These are phyloP conservation scores for Heliconius ismenius DNA, from an alignment of 2,888 invertebrate species.

Conservation along the genomic window DNA sequence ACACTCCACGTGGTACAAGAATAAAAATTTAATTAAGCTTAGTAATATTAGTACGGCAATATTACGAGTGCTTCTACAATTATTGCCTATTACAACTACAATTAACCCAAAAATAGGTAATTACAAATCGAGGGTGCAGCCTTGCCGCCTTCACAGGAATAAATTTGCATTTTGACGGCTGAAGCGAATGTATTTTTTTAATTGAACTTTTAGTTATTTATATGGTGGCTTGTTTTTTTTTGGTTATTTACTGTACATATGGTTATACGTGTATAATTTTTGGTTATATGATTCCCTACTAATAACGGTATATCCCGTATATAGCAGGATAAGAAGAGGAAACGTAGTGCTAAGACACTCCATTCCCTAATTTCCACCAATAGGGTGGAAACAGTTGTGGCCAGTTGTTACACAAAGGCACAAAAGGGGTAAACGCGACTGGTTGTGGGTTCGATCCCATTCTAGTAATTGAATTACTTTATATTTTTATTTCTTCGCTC, in stretches of 20 bases:
- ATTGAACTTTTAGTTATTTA: slow-evolving; percentile 5
- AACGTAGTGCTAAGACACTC: background rate
- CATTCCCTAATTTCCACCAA: too few species aligned
- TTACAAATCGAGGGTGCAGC: slow-evolving; percentile 38
- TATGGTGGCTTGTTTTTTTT: background rate
- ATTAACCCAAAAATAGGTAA: slow-evolving; percentile 38
- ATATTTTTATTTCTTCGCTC: too few species aligned
- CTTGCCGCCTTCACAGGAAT: slow-evolving; percentile 22
- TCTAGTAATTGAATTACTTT: too few species aligned
- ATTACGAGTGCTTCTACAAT: slow-evolving; percentile 13
- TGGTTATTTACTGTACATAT: background rate
- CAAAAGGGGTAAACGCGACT: too few species aligned
- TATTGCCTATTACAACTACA: slow-evolving; percentile 25
- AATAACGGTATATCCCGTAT: too few species aligned
- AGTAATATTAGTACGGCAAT: slow-evolving; percentile 10
- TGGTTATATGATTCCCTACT: background rate
- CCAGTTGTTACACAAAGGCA: too few species aligned
- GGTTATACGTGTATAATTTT: background rate
- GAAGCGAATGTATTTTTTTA: slow-evolving; percentile 23
- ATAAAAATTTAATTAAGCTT: slow-evolving; percentile 17
- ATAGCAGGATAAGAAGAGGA: background rate
- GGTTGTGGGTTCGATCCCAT: too few species aligned
- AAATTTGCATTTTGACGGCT: slow-evolving; percentile 38
- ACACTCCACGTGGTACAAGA: background rate
- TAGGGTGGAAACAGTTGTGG: too few species aligned